phyloP scores from a whole-genome alignment of 2,888 invertebrate species.

The Lycaena phlaeas region DNA sequence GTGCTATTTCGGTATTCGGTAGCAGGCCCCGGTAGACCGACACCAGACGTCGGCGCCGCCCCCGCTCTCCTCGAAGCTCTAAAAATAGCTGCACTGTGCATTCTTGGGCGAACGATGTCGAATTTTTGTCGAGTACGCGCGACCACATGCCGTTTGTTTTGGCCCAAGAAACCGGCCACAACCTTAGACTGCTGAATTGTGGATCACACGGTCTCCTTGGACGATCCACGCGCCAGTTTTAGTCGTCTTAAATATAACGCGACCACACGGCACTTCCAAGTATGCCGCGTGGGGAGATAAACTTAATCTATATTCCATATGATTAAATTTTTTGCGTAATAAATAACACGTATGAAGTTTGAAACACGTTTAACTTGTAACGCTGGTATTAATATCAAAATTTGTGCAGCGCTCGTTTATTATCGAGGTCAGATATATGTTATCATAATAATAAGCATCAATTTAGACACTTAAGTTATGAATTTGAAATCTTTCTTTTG shows the following conservation, averaged over 20 bases:
- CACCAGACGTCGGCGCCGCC: slow-evolving; percentile 71
- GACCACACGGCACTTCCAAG: neutral
- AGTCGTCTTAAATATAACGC: neutral
- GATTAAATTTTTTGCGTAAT: slow-evolving; percentile 5
- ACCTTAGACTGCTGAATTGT: slow-evolving; percentile 25
- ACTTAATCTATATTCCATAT: neutral
- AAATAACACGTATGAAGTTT: slow-evolving; percentile 4
- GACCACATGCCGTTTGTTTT: slow-evolving; percentile 69
- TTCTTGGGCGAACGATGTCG: slow-evolving; percentile 72
- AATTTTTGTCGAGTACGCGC: slow-evolving; percentile 74
- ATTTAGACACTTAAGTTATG: neutral
- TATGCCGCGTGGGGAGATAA: slow-evolving; percentile 1
- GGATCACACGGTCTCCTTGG: slow-evolving; percentile 17
- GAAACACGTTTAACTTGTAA: slow-evolving; percentile 5
- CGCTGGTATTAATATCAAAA: slow-evolving; percentile 5
- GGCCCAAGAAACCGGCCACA: slow-evolving; percentile 38
- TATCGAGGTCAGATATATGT: slow-evolving; percentile 3
- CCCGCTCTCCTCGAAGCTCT: slow-evolving; percentile 69
- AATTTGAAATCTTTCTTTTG: neutral
- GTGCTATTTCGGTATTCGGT: slow-evolving; percentile 72
- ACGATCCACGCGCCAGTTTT: slow-evolving; percentile 13
- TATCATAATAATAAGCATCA: neutral
- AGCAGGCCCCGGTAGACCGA: slow-evolving; percentile 76
- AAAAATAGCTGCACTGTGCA: slow-evolving; percentile 69
- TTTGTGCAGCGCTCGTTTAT: slow-evolving; percentile 7